Evolutionary conservation across 2,888 invertebrate species (phyloP).

Genomic region (Neocrepidodera transversa): DNA sequence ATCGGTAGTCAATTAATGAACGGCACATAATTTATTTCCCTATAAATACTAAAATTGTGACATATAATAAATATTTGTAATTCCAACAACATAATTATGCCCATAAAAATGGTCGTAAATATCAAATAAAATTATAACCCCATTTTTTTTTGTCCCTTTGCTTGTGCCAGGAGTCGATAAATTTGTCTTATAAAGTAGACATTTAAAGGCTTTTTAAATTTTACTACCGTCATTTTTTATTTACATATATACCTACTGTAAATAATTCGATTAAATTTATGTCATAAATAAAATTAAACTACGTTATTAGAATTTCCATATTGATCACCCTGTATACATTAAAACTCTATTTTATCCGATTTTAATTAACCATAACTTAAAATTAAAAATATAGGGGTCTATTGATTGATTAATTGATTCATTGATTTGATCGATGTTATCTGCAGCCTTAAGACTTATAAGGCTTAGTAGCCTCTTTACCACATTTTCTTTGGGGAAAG

Average conservation of each 20-base stretch:
- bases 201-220: background rate
- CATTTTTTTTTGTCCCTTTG: conserved; percentile 15
- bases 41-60: conserved; percentile 11
- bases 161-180: background rate
- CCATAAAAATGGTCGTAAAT: conserved; percentile 19
- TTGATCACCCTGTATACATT: too few relatives aligned
- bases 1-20: conserved; percentile 8
- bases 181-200: background rate
- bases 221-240: background rate
- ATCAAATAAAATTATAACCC: conserved; percentile 18
- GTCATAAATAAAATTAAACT: too few relatives aligned
- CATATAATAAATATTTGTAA: conserved; percentile 20
- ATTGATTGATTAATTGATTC: too few relatives aligned
- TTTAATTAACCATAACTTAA: too few relatives aligned
- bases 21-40: conserved; percentile 8
- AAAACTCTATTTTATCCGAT: too few relatives aligned
- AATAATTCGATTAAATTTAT: background rate
- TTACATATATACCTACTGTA: background rate
- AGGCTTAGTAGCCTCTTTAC: too few relatives aligned
- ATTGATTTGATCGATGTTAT: too few relatives aligned
- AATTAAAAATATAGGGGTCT: too few relatives aligned
- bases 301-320: too few relatives aligned
- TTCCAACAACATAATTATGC: conserved; percentile 21
- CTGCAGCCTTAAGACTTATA: too few relatives aligned
- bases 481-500: too few relatives aligned